Conservation (phyloP, 2,113 vertebrate species). For the Mesitornis unicolor region DNA sequence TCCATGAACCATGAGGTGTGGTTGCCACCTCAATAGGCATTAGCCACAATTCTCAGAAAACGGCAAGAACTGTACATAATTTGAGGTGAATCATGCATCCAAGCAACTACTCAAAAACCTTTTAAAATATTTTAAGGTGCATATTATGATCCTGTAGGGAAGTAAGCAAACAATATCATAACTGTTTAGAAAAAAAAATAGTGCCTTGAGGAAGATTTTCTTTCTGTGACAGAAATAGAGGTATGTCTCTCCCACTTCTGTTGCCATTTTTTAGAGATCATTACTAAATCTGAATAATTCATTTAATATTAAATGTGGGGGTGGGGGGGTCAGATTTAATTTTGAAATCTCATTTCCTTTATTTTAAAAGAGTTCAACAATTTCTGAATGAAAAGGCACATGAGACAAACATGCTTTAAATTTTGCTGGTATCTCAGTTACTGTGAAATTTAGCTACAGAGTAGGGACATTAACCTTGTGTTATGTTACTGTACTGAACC, state of each 20-base stretch:
- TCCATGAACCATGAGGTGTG: background rate
- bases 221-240: background rate
- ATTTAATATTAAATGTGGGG: background rate
- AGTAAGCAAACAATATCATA: background rate
- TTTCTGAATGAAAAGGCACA: background rate
- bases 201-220: background rate
- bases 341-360: background rate
- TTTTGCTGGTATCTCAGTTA: background rate
- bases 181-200: background rate
- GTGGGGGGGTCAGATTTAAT: background rate
- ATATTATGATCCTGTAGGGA: background rate
- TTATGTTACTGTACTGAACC: background rate
- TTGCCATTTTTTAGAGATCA: background rate
- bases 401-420: background rate
- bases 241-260: background rate
- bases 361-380: background rate
- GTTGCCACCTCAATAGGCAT: background rate
- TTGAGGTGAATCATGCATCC: background rate
- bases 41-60: background rate
- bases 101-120: background rate
- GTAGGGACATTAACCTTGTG: background rate
- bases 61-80: background rate
- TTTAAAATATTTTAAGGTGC: background rate
- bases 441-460: background rate
- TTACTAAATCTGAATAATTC: background rate